Conservation (phyloP, 35 echinoderm and acorn worm species). For the Holothuria glaberrima region DNA sequence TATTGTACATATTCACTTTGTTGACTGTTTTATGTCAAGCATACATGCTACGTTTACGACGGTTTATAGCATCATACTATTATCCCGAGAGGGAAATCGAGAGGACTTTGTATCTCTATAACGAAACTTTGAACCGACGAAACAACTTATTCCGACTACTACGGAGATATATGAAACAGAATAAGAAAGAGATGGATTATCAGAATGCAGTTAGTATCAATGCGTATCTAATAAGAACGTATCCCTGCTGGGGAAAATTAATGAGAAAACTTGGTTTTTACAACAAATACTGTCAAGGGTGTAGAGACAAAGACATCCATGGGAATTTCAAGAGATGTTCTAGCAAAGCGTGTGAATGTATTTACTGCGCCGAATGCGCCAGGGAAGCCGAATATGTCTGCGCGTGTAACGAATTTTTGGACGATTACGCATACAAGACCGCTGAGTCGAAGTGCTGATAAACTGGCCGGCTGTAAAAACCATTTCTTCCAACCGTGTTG, state of each 20-base stretch:
- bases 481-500: no score
- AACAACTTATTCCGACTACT: constrained; percentile 71
- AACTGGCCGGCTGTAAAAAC: no score
- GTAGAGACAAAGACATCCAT: constrained; percentile 69
- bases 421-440: no score
- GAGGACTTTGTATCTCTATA: constrained; percentile 78
- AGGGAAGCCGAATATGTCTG: constrained; percentile 31
- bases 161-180: constrained; percentile 58
- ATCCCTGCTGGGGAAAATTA: constrained; percentile 58
- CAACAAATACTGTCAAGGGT: constrained; percentile 59
- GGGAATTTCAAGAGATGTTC: constrained; percentile 63
- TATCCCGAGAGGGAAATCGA: constrained; percentile 86
- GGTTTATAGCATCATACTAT: constrained; percentile 81
- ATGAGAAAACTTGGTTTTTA: constrained; percentile 55
- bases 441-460: neutral
- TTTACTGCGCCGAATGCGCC: constrained; percentile 76
- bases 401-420: constrained; percentile 34
- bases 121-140: constrained; percentile 72
- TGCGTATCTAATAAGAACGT: constrained; percentile 64
- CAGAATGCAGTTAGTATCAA: constrained; percentile 65
- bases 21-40: constrained; percentile 85
- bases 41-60: constrained; percentile 72
- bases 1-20: constrained; percentile 68
- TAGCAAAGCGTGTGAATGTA: constrained; percentile 53
- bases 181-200: constrained; percentile 68